Percentiles rank a stretch among this genome's conserved stretches.
Conservation (phyloP, 2,888 invertebrate genomes). For the Nebria salina region DNA sequence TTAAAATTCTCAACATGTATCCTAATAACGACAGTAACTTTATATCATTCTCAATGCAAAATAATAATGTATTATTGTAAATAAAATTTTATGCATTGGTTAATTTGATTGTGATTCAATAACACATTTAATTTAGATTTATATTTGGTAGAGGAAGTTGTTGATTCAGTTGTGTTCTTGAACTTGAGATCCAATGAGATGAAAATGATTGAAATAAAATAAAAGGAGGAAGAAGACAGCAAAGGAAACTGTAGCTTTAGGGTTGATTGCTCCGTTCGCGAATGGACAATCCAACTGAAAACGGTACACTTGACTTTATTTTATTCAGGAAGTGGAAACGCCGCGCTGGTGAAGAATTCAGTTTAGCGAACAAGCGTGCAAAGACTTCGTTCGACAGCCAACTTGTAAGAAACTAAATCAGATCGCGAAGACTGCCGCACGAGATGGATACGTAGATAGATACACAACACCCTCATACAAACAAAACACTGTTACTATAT, state of each 20-base stretch:
- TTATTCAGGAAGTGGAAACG: slow-evolving; percentile 35
- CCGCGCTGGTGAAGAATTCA: slow-evolving; percentile 19
- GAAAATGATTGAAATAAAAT: background rate
- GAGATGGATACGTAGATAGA: slow-evolving; percentile 13
- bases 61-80: too few relatives aligned
- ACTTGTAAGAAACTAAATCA: slow-evolving; percentile 40
- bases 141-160: background rate
- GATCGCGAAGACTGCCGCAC: background rate
- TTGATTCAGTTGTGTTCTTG: background rate
- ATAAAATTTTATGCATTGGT: too few relatives aligned
- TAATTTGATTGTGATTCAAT: too few relatives aligned
- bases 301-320: slow-evolving; percentile 35
- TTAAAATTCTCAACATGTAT: too few relatives aligned
- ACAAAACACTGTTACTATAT: background rate
- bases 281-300: slow-evolving; percentile 19
- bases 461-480: background rate
- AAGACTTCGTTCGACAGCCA: slow-evolving; percentile 20
- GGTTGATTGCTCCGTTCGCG: background rate
- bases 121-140: too few relatives aligned
- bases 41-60: too few relatives aligned
- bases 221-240: background rate
- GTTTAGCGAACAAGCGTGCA: slow-evolving; percentile 42
- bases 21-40: too few relatives aligned
- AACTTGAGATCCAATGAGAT: background rate
- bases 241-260: background rate